Evolutionary conservation across 2,797 vertebrate species (phyloP).

Genomic region (Acrocephalus scirpaceus): DNA sequence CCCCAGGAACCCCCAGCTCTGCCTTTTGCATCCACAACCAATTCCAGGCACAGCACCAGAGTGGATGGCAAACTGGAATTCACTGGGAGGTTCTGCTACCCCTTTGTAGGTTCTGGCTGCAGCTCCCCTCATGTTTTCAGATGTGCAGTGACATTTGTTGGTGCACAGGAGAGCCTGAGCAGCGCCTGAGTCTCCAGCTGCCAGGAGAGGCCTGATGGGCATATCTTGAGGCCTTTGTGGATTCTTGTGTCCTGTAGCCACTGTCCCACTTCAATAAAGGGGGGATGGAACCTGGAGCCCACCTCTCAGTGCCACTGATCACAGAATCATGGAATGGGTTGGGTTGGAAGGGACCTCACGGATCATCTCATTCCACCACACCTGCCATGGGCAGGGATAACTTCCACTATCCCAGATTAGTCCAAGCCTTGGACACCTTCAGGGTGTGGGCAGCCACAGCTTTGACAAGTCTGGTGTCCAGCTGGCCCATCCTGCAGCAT

Average conservation of each 20-base stretch:
- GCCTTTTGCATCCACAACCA: neutral
- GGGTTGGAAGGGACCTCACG: neutral
- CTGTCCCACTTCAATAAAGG: accelerated
- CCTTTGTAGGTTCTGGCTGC: no score
- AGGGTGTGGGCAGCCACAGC: neutral
- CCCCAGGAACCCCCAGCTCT: neutral
- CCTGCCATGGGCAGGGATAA: neutral
- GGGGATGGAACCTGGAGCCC: neutral
- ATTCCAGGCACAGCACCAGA: neutral
- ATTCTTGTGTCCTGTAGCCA: accelerated
- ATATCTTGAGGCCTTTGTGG: accelerated
- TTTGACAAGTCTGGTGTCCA: accelerated
- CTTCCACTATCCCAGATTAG: accelerated
- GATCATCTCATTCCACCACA: neutral
- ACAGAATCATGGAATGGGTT: neutral
- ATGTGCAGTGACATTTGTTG: accelerated
- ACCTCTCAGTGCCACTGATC: accelerated
- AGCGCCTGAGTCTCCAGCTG: neutral
- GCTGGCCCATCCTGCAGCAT: accelerated
- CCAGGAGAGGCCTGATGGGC: neutral
- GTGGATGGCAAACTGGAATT: neutral
- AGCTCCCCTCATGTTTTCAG: accelerated
- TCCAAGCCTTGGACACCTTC: neutral
- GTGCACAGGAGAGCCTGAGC: neutral
- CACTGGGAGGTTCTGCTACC: neutral